Evolutionary conservation across 2,888 invertebrate genomes (phyloP).

Genomic region (Microplitis manilae): DNA sequence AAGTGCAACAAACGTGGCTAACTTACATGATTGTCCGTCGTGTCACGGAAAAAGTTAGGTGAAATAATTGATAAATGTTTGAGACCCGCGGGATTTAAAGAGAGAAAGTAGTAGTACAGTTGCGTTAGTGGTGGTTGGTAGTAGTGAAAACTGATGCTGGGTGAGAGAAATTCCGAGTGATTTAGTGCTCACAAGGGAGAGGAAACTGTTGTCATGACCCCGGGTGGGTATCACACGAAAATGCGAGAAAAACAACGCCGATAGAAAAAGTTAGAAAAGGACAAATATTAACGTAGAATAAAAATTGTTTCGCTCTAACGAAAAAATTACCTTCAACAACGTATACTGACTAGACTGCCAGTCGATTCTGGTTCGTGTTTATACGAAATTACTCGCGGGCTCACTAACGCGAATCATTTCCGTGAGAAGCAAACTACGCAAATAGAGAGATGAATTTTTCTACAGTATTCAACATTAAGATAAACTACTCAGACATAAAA

Average conservation of each 20-base stretch:
- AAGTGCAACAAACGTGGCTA: constrained; percentile 52
- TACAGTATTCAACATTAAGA: not conserved
- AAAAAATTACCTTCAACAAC: constrained; percentile 49
- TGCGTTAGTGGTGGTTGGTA: not conserved
- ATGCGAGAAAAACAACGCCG: constrained; percentile 32
- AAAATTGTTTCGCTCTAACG: constrained; percentile 50
- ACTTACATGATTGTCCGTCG: constrained; percentile 62
- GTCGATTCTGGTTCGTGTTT: constrained; percentile 43
- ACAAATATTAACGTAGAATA: constrained; percentile 43
- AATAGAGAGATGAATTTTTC: not conserved
- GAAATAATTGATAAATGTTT: constrained; percentile 66
- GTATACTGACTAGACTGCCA: constrained; percentile 33
- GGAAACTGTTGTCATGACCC: constrained; percentile 62
- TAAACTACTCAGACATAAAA: not conserved
- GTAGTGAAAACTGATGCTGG: constrained; percentile 9
- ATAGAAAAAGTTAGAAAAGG: constrained; percentile 31
- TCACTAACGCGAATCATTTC: constrained; percentile 18
- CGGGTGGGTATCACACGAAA: constrained; percentile 45
- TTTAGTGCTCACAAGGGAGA: constrained; percentile 62
- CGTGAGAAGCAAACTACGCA: constrained; percentile 29
- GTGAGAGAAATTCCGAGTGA: constrained; percentile 50
- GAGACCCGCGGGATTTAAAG: constrained; percentile 48
- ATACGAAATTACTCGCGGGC: constrained; percentile 24
- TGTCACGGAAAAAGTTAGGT: constrained; percentile 60
- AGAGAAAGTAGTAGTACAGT: constrained; percentile 30